Base-by-base conservation (phyloP, 1,140 invertebrate species). In the Drosophila prosaltans region DNA sequence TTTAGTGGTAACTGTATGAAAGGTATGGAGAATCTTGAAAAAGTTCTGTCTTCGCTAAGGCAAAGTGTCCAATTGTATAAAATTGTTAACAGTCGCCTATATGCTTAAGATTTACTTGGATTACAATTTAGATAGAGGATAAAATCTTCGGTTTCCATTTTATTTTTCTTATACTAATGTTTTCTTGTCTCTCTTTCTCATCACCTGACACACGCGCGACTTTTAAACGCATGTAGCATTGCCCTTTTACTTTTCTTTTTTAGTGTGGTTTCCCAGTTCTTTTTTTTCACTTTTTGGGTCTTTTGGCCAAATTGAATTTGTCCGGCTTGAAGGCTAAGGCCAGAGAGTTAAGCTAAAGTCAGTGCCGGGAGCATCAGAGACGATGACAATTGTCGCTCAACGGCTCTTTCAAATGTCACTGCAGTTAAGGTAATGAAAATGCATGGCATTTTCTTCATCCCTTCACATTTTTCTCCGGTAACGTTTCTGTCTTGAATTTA, bases 221-320 rank as follows among this genome's bases (percentile, higher is more conserved):
- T 83, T 77, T 77, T 67, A 72, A 74, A 88, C 83, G 83, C 80
- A 86, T 86, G 67, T 88, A 70, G 57, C 66, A 67, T 60, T 65
- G 61, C 65, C 60, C 72, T 67, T 67, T 81, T 72, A 30, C 28
- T 30, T 66, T 58, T 69, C 59, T 30, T 66, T 62, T 62, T 65
- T 43, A 9, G 11, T n/a, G 41, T 26, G 45, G 78, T 86, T 86
- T 74, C 21, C 24, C 24, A 1, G 76, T 69, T 65, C 40, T 36
- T 32, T 39, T 39, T 54, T 48, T 30, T 48, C 69, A 57, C 65
- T 71, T 70, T 65, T 48, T 45, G n/a, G 41, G 11, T 45, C 7
- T 16, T 48, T 48, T 51, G 45, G 51, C 76, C 76, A 88, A 86
- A 86, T 86, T 86, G 84, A 86, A 86, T 86, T 86, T 88, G 80